phyloP scores from a whole-genome alignment of 1,140 invertebrate genomes.

The Gonioctena quinquepunctata region DNA sequence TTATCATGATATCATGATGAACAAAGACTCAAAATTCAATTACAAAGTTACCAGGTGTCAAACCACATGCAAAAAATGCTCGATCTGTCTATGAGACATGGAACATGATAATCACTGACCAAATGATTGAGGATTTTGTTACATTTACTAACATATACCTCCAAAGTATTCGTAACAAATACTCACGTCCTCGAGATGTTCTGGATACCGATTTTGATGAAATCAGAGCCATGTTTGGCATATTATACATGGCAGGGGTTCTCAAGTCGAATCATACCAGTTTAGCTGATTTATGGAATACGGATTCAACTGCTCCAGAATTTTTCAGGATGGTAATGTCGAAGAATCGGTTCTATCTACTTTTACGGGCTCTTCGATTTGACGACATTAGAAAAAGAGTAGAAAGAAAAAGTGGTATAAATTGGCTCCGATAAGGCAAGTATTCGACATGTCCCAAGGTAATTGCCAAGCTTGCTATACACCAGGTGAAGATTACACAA shows the following conservation, averaged over 20 bases:
- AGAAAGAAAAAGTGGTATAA: conserved; percentile 50
- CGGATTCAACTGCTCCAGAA: conserved; percentile 54
- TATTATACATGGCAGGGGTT: conserved; percentile 58
- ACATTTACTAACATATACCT: background rate
- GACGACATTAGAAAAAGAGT: conserved; percentile 35
- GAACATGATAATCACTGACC: background rate
- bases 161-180: conserved; percentile 8
- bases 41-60: background rate
- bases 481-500: background rate
- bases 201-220: conserved; percentile 11
- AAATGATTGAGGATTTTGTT: background rate
- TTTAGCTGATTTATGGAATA: conserved; percentile 51
- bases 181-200: conserved; percentile 9
- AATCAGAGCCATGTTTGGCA: conserved; percentile 47
- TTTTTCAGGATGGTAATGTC: conserved; percentile 32
- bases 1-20: no score
- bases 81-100: background rate
- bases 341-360: conserved; percentile 14
- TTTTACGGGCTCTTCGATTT: conserved; percentile 35
- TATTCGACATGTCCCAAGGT: background rate
- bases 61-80: background rate
- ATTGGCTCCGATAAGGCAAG: background rate
- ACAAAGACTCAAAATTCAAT: no score
- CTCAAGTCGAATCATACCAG: conserved; percentile 57
- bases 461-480: background rate